Evolutionary conservation across 1,140 invertebrate genomes (phyloP).

Genomic region (Brachionus rubens): DNA sequence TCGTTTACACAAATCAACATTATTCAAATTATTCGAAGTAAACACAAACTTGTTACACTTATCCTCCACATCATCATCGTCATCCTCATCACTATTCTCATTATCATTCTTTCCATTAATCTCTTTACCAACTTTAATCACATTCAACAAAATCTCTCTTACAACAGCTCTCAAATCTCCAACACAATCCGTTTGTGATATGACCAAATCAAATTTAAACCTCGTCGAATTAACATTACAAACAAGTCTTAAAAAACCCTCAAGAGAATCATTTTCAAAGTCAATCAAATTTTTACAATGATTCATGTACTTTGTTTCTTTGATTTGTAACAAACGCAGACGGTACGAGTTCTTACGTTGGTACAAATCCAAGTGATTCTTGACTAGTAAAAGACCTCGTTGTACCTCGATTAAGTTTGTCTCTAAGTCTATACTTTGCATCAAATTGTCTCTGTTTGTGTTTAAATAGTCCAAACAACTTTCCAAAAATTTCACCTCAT

Average conservation of each 20-base stretch:
- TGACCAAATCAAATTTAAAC: conserved; percentile 55
- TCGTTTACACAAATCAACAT: background rate
- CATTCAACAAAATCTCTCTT: conserved; percentile 5
- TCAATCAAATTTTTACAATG: conserved; percentile 69
- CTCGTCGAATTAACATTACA: conserved; percentile 63
- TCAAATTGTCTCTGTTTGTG: background rate
- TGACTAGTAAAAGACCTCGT: conserved; percentile 76
- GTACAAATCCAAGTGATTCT: conserved; percentile 88
- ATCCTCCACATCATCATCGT: no score
- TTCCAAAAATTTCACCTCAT: conserved; percentile 65
- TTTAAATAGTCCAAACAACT: conserved; percentile 60
- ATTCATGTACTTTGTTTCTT: conserved; percentile 73
- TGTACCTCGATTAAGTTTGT: conserved; percentile 81
- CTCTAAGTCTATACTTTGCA: conserved; percentile 60
- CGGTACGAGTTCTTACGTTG: conserved; percentile 69
- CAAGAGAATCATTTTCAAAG: background rate
- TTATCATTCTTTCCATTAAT: no score
- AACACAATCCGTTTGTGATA: conserved; percentile 76
- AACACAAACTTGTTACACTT: background rate
- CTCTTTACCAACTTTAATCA: conserved; percentile 8
- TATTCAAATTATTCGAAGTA: background rate
- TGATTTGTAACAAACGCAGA: conserved; percentile 63
- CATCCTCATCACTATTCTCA: background rate
- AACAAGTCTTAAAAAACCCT: conserved; percentile 72
- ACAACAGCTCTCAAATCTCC: conserved; percentile 77